These are phyloP conservation scores for Leucophora obtusa DNA, from an alignment of 2,888 invertebrate genomes.

Conservation along the genomic window DNA sequence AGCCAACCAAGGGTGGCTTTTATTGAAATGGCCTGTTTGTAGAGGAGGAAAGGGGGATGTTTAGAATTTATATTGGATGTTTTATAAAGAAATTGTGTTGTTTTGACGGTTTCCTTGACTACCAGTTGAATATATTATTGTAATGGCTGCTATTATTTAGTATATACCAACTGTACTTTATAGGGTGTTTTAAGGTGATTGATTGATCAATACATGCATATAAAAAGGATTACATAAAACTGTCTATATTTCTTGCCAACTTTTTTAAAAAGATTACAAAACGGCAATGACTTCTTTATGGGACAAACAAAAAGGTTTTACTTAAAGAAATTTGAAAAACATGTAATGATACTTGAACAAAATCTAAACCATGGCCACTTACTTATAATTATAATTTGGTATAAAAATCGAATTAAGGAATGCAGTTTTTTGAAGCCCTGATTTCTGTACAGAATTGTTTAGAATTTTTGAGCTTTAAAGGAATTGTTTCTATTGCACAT, in stretches of 20 bases:
- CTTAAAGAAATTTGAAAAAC: neutral
- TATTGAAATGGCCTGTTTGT: neutral
- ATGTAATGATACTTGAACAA: neutral
- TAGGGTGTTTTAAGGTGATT: slow-evolving; percentile 20
- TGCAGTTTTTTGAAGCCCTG: too few relatives aligned
- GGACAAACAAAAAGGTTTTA: slow-evolving; percentile 2
- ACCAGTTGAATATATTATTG: slow-evolving; percentile 54
- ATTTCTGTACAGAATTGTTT: too few relatives aligned
- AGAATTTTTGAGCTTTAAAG: too few relatives aligned
- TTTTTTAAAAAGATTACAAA: neutral
- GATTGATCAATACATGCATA: slow-evolving; percentile 43
- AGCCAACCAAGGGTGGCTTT: slow-evolving; percentile 1
- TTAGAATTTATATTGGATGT: slow-evolving; percentile 7
- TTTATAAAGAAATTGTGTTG: slow-evolving; percentile 41
- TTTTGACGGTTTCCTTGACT: slow-evolving; percentile 57
- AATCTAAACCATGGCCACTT: too few relatives aligned
- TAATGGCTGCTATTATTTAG: neutral
- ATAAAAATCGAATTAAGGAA: too few relatives aligned
- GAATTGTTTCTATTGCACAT: too few relatives aligned
- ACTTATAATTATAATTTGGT: too few relatives aligned
- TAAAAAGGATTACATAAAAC: slow-evolving; percentile 34
- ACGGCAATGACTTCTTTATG: slow-evolving; percentile 43
- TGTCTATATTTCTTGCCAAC: slow-evolving; percentile 4
- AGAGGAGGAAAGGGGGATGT: neutral
- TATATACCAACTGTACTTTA: neutral